Conservation (phyloP, 2,888 invertebrate species). For the Tetragonula carbonaria region DNA sequence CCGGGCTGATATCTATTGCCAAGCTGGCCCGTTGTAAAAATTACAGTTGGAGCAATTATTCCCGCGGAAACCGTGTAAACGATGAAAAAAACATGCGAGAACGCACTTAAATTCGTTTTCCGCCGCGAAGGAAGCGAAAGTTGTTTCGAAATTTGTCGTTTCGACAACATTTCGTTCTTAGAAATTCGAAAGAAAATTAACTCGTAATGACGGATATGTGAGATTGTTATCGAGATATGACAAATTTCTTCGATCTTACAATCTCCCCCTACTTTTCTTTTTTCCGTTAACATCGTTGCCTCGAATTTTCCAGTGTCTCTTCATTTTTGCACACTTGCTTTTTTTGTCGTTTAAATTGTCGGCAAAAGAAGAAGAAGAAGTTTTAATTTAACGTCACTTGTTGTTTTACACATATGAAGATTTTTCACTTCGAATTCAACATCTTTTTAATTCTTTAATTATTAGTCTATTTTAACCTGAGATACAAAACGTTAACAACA, state of each 20-base stretch:
- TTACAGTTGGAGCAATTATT: conserved; percentile 49
- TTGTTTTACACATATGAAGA: background rate
- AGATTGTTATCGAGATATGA: background rate
- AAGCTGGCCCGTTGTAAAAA: conserved; percentile 37
- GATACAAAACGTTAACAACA: background rate
- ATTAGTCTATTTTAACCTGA: background rate
- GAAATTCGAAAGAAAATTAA: background rate
- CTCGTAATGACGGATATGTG: background rate
- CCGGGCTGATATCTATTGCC: conserved; percentile 42
- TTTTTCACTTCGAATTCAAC: background rate
- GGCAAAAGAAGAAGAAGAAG: background rate
- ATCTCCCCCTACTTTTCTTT: background rate
- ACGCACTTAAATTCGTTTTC: conserved; percentile 37
- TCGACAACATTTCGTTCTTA: background rate
- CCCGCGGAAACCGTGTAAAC: conserved; percentile 38
- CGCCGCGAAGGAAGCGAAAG: background rate
- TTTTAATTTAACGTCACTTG: background rate
- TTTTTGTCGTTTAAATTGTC: background rate
- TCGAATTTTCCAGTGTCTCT: background rate
- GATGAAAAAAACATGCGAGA: conserved; percentile 51
- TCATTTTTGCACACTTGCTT: background rate
- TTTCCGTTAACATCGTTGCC: background rate
- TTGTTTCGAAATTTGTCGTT: background rate
- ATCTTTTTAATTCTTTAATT: background rate
- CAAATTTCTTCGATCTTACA: background rate